Base-by-base conservation (phyloP, 2,113 vertebrate species). In the Hippolais icterina region DNA sequence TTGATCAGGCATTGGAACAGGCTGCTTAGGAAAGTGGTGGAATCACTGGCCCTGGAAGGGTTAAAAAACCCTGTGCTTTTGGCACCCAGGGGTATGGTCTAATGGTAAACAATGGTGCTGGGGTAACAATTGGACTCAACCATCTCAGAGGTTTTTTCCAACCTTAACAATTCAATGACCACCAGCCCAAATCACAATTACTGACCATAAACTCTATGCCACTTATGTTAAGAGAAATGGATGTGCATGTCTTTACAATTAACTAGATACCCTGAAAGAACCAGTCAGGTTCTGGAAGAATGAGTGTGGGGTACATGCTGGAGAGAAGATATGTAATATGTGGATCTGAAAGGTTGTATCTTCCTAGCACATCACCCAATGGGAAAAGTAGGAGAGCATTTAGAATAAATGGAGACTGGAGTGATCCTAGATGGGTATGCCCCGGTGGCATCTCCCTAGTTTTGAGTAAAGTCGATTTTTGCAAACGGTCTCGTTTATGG, bases 181-280 rank as follows among this genome's bases (percentile, higher is more conserved):
- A 75, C 9, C 25, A 35, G 42, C 11, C 20, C 6, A 5, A 39
- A 66, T 12, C 8, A 35, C 10, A 66, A 14, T 29, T n/a, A 39
- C 21, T 3, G 1, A 15, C 29, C 6, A 23, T 31, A 28, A 75
- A 49, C 20, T 16, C 33, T 1, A 0, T 1, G 6, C 15, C 1
- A 42, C 9, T 27, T 44, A 50, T 42, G 35, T 21, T 4, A 59
- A 22, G 25, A 37, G 18, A 37, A 68, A 37, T 15, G 18, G 4
- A 6, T 19, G 53, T 44, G 31, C 18, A 46, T 0, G 1, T 44
- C 27, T 53, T 69, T 60, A 59, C 46, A 37, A 52, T 44, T 0
- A 0, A 52, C 15, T 33, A 60, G 22, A 69, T 53, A 52, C 35
- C 22, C 9, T 22, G 31, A 37, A 44, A 69, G 46, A 77, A 60